These are phyloP conservation scores for Cotesia chilonis DNA, from an alignment of 1,140 invertebrate genomes.

Conservation along the genomic window DNA sequence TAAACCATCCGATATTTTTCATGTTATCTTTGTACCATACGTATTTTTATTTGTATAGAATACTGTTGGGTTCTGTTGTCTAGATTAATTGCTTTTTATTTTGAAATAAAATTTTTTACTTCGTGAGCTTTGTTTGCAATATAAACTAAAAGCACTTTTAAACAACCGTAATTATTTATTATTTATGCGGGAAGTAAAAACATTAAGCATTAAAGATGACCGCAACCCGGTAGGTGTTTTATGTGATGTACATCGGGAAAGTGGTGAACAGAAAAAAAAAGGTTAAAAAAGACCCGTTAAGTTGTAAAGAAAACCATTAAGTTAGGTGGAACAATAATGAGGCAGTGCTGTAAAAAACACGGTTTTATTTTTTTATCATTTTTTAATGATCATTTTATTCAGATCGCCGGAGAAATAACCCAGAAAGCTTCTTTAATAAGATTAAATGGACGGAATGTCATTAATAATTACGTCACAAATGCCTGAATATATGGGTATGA, in stretches of 20 bases:
- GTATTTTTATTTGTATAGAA: too few relatives aligned
- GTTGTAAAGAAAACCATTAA: conserved; percentile 15
- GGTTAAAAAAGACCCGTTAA: conserved; percentile 1
- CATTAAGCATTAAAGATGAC: conserved; percentile 13
- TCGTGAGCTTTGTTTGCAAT: neutral
- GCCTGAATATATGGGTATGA: too few relatives aligned
- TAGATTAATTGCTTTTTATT: too few relatives aligned
- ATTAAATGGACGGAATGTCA: too few relatives aligned
- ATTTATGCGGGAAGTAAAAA: neutral
- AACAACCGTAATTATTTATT: neutral
- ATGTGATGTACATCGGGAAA: neutral
- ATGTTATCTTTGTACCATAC: too few relatives aligned
- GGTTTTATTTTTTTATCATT: neutral
- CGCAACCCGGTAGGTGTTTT: conserved; percentile 4
- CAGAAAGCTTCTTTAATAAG: too few relatives aligned
- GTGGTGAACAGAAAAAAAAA: neutral
- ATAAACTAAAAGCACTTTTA: neutral
- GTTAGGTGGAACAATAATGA: neutral
- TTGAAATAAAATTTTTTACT: too few relatives aligned
- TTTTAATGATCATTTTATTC: conserved; percentile 8
- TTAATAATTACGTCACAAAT: too few relatives aligned
- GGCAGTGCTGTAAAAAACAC: neutral
- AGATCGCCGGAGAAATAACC: neutral
- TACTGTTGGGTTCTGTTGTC: too few relatives aligned
- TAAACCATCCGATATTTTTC: too few relatives aligned